Base-by-base conservation (phyloP, 2,797 vertebrate species). In the Notamacropus eugenii region DNA sequence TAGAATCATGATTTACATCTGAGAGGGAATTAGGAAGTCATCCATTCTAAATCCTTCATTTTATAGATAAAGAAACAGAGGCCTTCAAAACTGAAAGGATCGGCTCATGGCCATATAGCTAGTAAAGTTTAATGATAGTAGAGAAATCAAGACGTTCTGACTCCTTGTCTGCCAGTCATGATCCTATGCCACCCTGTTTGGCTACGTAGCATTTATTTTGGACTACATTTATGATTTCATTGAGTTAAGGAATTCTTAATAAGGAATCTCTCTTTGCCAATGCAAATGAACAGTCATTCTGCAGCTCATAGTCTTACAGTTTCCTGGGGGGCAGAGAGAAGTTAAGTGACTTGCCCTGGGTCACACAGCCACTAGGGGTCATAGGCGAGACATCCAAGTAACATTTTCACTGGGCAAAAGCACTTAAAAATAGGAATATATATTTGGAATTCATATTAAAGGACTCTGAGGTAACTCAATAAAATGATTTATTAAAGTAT, bases 401-500 rank as follows among this genome's bases (percentile, higher is more conserved):
- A 82, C 19, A 46, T 87, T 87, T 50, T 50, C 74, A 87, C 9
- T 27, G 40, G 40, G 3, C n/a, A 82, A 82, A 82, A 10, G 67
- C 67, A 82, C n/a, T 14, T 24, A 28, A 55, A 29, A 29, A 55
- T 10, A 55, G 90, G 10, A 54, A 67, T 54, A 3, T 28, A n/a
- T 56, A 74, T 58, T 67, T 82, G 54, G 97, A 96, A 90, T 54
- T 58, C 12, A n/a, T 19, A 5, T 29, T 31, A 58, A 34, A 91
- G 13, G 29, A 92, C 82, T 87, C 54, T 82, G 50, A 14, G 19
- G 14, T 92, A 90, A 95, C 40, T 90, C 62, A 90, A 90, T 10
- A 90, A 92, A 92, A 91, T 74, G 91, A 92, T 56, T 95, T 82
- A 90, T 10, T n/a, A 67, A 93, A 95, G 94, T 87, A 90, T 91